Conservation (phyloP, 2,113 vertebrate species). For the Sceloporus tristichus region DNA sequence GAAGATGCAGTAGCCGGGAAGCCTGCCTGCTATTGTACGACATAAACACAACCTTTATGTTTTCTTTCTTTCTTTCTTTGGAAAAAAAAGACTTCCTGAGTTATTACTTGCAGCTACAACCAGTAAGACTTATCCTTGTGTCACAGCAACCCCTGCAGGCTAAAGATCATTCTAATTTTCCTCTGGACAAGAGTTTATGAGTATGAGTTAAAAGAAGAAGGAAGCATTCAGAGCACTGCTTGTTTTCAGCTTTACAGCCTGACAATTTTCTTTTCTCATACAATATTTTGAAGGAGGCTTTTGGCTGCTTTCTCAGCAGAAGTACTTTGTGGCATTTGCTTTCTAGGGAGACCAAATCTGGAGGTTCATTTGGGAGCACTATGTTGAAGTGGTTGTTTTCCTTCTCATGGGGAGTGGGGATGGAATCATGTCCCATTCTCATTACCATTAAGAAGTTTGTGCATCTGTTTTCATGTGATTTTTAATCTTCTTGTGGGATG, state of each 20-base stretch:
- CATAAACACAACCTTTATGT: slow-evolving; percentile 75
- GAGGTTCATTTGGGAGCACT: neutral
- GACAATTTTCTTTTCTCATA: slow-evolving; percentile 24
- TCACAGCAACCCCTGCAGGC: slow-evolving; percentile 83
- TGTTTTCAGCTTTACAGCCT: neutral
- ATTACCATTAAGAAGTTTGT: neutral
- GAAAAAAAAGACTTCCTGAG: slow-evolving; percentile 62
- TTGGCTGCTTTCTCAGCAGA: slow-evolving; percentile 4
- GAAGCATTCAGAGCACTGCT: slow-evolving; percentile 23
- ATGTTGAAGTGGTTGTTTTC: neutral
- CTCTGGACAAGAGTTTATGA: slow-evolving; percentile 50
- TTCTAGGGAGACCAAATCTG: neutral
- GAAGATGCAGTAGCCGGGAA: slow-evolving; percentile 69
- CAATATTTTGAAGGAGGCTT: neutral
- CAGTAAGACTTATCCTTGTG: slow-evolving; percentile 69
- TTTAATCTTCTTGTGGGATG: neutral
- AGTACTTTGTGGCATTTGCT: neutral
- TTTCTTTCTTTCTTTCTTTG: neutral
- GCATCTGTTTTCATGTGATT: neutral
- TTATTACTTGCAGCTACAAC: slow-evolving; percentile 69
- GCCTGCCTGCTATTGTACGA: slow-evolving; percentile 67
- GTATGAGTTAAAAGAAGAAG: slow-evolving; percentile 27
- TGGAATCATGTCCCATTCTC: neutral
- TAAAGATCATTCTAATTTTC: slow-evolving; percentile 59
- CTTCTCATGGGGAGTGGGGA: neutral